These are phyloP conservation scores for Parazoanthus swiftii DNA, from an alignment of 92 coral and sea anemone species.

Conservation along the genomic window DNA sequence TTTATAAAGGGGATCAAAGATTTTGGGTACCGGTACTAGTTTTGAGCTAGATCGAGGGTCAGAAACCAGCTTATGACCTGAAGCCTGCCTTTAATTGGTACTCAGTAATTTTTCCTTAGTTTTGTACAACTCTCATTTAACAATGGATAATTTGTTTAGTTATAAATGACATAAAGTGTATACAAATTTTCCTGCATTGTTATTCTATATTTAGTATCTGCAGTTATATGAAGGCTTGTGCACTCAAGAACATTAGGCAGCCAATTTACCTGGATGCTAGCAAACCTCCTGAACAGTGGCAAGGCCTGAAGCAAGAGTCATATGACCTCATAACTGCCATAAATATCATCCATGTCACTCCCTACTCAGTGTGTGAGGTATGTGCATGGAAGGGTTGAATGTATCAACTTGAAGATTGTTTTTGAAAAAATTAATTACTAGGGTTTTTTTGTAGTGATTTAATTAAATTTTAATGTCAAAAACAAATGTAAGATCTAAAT, in stretches of 20 bases:
- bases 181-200: neutral
- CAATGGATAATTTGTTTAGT: too few species aligned
- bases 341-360: conserved; percentile 23
- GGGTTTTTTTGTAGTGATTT: too few species aligned
- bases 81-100: too few species aligned
- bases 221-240: conserved; percentile 17
- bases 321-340: conserved; percentile 24
- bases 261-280: conserved; percentile 36
- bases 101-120: too few species aligned
- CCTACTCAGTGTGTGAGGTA: conserved; percentile 28
- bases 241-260: conserved; percentile 1
- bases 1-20: too few species aligned
- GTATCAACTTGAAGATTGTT: neutral
- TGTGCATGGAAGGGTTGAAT: neutral
- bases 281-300: conserved; percentile 18
- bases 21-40: too few species aligned
- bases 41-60: too few species aligned
- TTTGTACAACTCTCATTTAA: too few species aligned
- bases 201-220: conserved; percentile 8
- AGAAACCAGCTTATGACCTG: too few species aligned
- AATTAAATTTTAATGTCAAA: too few species aligned
- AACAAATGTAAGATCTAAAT: too few species aligned
- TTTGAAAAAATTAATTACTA: too few species aligned
- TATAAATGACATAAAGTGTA: neutral
- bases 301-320: conserved; percentile 2